Evolutionary conservation across 1,140 invertebrate species (phyloP), one percentile per base, ranked within the genome.

Genomic region (Planococcus citri): DNA sequence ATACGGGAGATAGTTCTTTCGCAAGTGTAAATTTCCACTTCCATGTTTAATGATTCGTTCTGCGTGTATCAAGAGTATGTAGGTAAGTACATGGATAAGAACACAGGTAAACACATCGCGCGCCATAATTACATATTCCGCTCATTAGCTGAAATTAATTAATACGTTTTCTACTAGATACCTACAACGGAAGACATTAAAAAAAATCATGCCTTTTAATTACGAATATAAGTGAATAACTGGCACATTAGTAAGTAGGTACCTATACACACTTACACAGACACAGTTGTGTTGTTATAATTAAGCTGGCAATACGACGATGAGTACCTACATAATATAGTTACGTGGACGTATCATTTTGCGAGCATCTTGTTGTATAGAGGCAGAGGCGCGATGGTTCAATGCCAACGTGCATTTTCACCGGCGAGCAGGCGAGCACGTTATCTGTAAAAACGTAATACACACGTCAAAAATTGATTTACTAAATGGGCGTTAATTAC

Each of bases 201-300:
- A n/a, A 51, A 51, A 51, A 9, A 51, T 51, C n/a, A 51, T 51
- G 41, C n/a, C 12, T 51, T 51, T 51, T 51, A 51, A 51, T 51
- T 51, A 51, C 41, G 41, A 51, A n/a, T n/a, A n/a, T n/a, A n/a
- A n/a, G n/a, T n/a, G n/a, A n/a, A 51, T 51, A 51, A 51, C 41
- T 51, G 12, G 41, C 29, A 33, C 29, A 20, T 51, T 51, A 51
- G 4, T 51, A 51, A 20, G n/a, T n/a, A n/a, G n/a, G n/a, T n/a
- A n/a, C n/a, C n/a, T n/a, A n/a, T n/a, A n/a, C n/a, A n/a, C n/a
- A n/a, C n/a, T n/a, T n/a, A n/a, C n/a, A n/a, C n/a, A 51, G 12
- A 4, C 41, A 20, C 41, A n/a, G 14, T 37, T 8, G 14, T 8
- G 10, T 51, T 51, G 41, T 51, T 51, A 51, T 51, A 51, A 51